Evolutionary conservation across 2,113 vertebrate genomes (phyloP), one percentile per base, ranked within the genome.

Genomic region (Oplegnathus fasciatus): DNA sequence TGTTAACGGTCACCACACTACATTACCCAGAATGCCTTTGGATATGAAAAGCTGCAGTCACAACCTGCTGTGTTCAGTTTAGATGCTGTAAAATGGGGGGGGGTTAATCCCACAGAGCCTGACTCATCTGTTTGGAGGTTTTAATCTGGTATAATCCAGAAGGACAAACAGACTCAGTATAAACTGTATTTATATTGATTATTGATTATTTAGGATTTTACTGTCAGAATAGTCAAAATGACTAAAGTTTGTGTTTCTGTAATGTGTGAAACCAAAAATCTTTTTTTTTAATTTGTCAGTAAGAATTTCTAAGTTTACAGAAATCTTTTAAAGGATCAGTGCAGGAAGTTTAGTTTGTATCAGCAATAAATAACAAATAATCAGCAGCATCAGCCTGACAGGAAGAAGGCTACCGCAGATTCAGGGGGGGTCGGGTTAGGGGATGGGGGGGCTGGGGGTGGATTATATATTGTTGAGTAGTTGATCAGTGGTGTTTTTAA

Each of bases 1-100:
- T 32, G 44, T n/a, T 22, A 9, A 48, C 9, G 30, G 7, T 48
- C 72, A 34, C 68, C 78, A 85, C 85, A 91, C 87, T 91, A 92
- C 89, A 80, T 83, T 86, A 83, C 85, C 89, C 83, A 85, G 30
- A 85, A 89, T 86, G 46, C 87, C 82, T 84, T 87, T 85, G 60
- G 37, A 80, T 44, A 28, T 44, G 28, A 52, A n/a, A 71, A 84
- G 32, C 72, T 50, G 64, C 8, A 57, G 70, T 67, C 67, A 28
- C 50, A 34, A 30, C 54, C 62, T 69, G 64, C 79, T 81, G 30
- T 50, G 55, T 48, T 66, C 13, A 20, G 58, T 40, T 28, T 0
- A 42, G 6, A 13, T 61, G 24, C 58, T 62, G 42, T 74, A 28
- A 15, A 50, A 18, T 6, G 9, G 2, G 57, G 57, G 57, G 20